Evolutionary conservation across 2,113 vertebrate species (phyloP).

Genomic region (Dinomys branickii): DNA sequence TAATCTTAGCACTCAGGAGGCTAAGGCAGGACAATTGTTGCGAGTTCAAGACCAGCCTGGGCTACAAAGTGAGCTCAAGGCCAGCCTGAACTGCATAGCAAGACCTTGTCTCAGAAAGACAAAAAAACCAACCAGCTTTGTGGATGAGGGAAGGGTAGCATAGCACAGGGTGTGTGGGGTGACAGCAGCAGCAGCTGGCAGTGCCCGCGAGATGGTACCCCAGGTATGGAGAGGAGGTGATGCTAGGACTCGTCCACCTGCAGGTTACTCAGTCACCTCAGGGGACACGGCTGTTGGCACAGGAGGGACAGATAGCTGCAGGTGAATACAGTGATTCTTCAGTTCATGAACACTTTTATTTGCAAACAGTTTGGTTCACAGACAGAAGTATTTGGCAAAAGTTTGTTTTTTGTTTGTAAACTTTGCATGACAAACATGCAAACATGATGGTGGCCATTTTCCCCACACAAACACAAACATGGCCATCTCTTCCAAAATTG

Average conservation of each 20-base stretch:
- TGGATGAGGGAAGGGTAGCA: background rate
- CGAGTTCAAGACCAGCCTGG: too few species aligned
- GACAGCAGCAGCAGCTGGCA: background rate
- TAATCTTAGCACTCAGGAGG: too few species aligned
- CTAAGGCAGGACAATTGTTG: too few species aligned
- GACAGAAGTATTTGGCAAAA: background rate
- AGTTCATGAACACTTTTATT: background rate
- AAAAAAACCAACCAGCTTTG: too few species aligned
- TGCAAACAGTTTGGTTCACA: background rate
- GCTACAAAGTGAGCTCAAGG: too few species aligned
- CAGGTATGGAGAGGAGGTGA: background rate
- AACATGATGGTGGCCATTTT: background rate
- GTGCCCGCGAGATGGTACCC: background rate
- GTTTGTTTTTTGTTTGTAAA: background rate
- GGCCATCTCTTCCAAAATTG: background rate
- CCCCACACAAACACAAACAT: background rate
- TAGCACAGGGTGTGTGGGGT: background rate
- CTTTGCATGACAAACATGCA: background rate
- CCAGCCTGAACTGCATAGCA: too few species aligned
- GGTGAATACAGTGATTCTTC: background rate
- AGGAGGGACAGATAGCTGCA: background rate
- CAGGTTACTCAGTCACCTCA: background rate
- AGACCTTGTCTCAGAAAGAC: too few species aligned
- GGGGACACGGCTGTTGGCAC: background rate
- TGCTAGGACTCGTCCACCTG: background rate